Conservation (phyloP, 2,113 vertebrate genomes). For the Aptenodytes forsteri region DNA sequence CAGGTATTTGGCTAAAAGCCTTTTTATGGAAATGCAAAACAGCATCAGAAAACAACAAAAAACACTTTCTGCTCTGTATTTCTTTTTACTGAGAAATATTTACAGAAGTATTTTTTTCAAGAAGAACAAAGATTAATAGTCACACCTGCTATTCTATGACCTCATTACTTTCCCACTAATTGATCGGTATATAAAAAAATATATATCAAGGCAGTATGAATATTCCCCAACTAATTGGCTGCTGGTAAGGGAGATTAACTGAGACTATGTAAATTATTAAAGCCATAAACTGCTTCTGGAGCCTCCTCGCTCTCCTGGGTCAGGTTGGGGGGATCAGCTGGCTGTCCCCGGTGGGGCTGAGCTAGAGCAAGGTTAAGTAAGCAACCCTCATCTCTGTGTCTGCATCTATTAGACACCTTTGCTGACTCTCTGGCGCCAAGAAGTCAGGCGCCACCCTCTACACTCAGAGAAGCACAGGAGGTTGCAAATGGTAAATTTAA, state of each 20-base stretch:
- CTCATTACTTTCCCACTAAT: conserved; percentile 67
- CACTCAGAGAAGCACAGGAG: conserved; percentile 47
- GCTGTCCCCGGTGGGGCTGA: background rate
- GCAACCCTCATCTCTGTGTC: background rate
- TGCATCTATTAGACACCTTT: conserved; percentile 60
- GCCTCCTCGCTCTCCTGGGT: conserved; percentile 51
- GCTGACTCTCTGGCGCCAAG: conserved; percentile 57
- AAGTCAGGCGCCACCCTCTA: conserved; percentile 57
- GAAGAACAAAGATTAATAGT: conserved; percentile 39
- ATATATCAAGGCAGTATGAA: conserved; percentile 5
- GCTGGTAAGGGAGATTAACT: conserved; percentile 75
- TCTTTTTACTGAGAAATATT: background rate
- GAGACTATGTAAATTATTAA: conserved; percentile 82
- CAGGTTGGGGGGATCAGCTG: conserved; percentile 10
- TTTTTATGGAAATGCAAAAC: background rate
- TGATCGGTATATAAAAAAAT: conserved; percentile 64
- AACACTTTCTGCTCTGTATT: background rate
- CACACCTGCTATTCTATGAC: conserved; percentile 69
- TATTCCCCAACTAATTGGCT: conserved; percentile 68
- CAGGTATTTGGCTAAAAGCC: background rate
- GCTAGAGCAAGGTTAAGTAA: conserved; percentile 37
- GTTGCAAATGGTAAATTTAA: conserved; percentile 71
- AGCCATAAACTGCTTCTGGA: conserved; percentile 73
- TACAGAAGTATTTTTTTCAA: background rate
- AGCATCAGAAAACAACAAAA: background rate